Percentiles rank a stretch among this genome's conserved stretches.
Conservation (phyloP, 2,797 vertebrate species). For the Labroides dimidiatus region DNA sequence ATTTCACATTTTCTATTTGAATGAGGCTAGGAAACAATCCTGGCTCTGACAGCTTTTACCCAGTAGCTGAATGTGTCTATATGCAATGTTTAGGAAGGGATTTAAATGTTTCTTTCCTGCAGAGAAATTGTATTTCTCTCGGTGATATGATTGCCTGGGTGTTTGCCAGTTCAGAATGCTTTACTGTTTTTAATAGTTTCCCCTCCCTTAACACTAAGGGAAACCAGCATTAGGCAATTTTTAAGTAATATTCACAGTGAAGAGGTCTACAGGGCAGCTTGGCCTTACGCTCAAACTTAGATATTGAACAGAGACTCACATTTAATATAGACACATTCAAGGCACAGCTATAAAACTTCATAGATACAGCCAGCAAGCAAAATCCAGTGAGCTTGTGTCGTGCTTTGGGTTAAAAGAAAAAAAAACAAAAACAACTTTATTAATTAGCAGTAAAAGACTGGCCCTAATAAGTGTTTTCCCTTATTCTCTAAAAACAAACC, state of each 20-base stretch:
- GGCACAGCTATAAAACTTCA: background rate
- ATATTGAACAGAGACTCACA: background rate
- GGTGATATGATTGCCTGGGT: slow-evolving; percentile 6
- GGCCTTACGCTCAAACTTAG: background rate
- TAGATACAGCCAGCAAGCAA: background rate
- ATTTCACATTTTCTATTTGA: slow-evolving; percentile 23
- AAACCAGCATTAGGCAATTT: background rate
- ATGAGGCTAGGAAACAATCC: slow-evolving; percentile 16
- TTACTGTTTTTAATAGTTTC: slow-evolving; percentile 20
- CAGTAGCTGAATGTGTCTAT: background rate
- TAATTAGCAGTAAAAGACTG: background rate
- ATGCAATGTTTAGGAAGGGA: background rate
- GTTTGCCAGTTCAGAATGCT: slow-evolving; percentile 18
- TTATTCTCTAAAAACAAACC: background rate
- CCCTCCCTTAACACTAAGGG: background rate
- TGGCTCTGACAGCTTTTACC: slow-evolving; percentile 14
- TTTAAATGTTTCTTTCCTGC: slow-evolving; percentile 6
- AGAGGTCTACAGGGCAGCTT: background rate
- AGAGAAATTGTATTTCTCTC: slow-evolving; percentile 20
- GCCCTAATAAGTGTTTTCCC: background rate
- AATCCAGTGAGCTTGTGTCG: background rate
- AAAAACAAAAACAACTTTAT: background rate
- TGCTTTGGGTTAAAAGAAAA: background rate
- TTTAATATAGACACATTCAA: background rate
- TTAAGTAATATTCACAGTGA: background rate